phyloP scores from a whole-genome alignment of 1,140 invertebrate species.

The Neodiprion pinetum region DNA sequence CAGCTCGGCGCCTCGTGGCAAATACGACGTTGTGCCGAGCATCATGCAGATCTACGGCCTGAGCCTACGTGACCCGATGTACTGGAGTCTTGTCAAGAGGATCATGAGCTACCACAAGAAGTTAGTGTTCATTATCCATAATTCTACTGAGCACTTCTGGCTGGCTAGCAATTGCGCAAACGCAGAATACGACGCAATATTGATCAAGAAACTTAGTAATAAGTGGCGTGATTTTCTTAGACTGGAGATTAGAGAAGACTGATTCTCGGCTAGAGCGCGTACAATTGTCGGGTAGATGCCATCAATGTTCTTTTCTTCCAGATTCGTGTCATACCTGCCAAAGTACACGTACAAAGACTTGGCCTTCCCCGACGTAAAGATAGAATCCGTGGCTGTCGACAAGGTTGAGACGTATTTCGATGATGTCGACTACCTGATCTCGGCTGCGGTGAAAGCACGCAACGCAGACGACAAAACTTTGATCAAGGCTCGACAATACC shows the following conservation, averaged over 20 bases:
- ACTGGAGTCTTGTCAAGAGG: conserved; percentile 60
- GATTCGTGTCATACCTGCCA: conserved; percentile 51
- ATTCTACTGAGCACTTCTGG: not conserved
- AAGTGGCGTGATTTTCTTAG: not conserved
- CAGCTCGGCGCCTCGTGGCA: conserved; percentile 46
- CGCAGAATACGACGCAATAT: not conserved
- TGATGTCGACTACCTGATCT: conserved; percentile 51
- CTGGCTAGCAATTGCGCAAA: too few relatives aligned
- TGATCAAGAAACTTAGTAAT: not conserved
- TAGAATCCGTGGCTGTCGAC: too few relatives aligned
- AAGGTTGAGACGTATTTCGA: conserved; percentile 42
- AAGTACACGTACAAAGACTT: conserved; percentile 40
- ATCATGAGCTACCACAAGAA: conserved; percentile 58
- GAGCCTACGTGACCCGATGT: conserved; percentile 62
- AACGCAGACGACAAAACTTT: conserved; percentile 48
- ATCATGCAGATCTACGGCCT: conserved; percentile 51
- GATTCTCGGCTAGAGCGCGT: not conserved
- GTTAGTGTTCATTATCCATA: conserved; percentile 44
- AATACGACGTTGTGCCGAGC: conserved; percentile 51
- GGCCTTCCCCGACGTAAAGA: too few relatives aligned
- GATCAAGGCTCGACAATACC: conserved; percentile 56
- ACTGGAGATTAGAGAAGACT: not conserved
- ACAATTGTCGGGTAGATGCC: too few relatives aligned
- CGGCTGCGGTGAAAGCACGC: conserved; percentile 57
- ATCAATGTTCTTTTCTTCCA: conserved; percentile 14